Base-by-base conservation (phyloP, 2,113 vertebrate genomes). In the Mystacornis crossleyi region DNA sequence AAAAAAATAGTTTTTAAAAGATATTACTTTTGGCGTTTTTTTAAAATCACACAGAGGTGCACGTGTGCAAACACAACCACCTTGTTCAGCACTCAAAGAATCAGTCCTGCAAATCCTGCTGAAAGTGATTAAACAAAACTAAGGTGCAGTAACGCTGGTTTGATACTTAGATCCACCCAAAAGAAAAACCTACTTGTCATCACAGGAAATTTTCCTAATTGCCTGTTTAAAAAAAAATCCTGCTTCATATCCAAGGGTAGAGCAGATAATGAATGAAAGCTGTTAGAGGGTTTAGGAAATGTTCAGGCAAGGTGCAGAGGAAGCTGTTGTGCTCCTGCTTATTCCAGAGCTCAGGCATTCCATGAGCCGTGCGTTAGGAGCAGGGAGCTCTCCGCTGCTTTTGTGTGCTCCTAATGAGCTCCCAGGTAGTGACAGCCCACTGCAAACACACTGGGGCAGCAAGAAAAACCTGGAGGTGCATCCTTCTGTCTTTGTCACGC, bases 351-450 rank as follows among this genome's bases (percentile, higher is more conserved):
- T 71, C 62, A 66, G 77, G 36, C 77, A 47, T 48, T 9, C 58
- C 60, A 1, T 17, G 21, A 58, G n/a, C 55, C 16, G 14, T 24
- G 55, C 0, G 1, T 34, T 25, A 25, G 1, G 2, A 36, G n/a
- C n/a, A 36, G n/a, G 0, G n/a, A 58, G 81, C 55, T 47, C 47
- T 55, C 61, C 20, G 2, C 77, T 47, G 67, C 6, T n/a, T 80
- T 42, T 60, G 51, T 86, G 61, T 79, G 77, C 16, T 86, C 61
- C 62, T 74, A 70, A 86, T 71, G 81, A 83, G 62, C 72, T 90
- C 72, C 6, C 0, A 43, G 83, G 50, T 21, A 83, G 40, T 33
- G 66, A 47, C 72, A 13, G 14, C 78, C 43, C 47, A 15, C 62
- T 94, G 77, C 51, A 87, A 87, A 90, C 14, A 71, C 67, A 12